Evolutionary conservation across 1,140 invertebrate species (phyloP), one percentile per base, ranked within the genome.

Genomic region (Cataglyphis hispanica): DNA sequence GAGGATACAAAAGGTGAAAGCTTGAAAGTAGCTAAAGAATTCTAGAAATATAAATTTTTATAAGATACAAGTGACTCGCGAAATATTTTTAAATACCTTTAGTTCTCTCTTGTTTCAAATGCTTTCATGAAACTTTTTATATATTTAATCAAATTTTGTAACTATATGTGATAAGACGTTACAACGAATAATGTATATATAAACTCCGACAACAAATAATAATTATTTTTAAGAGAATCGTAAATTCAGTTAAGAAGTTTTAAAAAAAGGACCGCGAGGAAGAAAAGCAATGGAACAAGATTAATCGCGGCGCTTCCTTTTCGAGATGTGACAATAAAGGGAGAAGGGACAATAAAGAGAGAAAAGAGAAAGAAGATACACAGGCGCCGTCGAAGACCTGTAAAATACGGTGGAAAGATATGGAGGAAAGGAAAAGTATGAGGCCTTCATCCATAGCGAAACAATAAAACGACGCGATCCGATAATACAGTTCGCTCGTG

Each of bases 251-350:
- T 78, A 34, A 37, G 25, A 67, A 50, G 22, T 5, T 85, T 85
- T 64, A 58, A 53, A 46, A 46, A 81, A 80, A 67, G 34, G 22
- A 8, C 0, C 46, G 6, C 16, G 40, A 25, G 1, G 0, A 0
- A 7, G 8, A 43, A 83, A 74, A 74, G 16, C 56, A 77, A 34
- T 27, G 27, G 43, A 80, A 46, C 34, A 67, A 31, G 75, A 85
- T 85, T 78, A 80, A 85, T 85, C 60, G 74, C 5, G 75, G n/a
- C 46, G 53, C 53, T 60, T 74, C 53, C 61, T 63, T 85, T 85
- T 67, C 50, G n/a, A 31, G 61, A 78, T 85, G 46, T 85, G 63
- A 80, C 72, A 56, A 40, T 43, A 80, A 85, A 46, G 25, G 3
- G 27, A 25, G 16, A 19, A 34, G n/a, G n/a, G 63, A 80, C 72